Conservation (phyloP, 2,113 vertebrate species). For the Nematolebias whitei region DNA sequence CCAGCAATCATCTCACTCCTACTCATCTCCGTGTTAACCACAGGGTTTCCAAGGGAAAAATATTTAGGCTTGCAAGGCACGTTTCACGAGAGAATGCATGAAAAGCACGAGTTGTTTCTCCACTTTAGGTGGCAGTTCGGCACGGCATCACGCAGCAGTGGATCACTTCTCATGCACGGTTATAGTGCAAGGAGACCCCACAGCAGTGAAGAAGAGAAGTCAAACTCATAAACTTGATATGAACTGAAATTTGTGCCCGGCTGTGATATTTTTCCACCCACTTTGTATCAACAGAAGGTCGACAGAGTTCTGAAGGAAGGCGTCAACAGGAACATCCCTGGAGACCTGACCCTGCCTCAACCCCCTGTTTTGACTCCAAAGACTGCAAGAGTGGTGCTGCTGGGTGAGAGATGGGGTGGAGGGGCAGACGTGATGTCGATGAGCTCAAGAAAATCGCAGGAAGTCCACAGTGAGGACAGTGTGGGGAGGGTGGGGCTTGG, state of each 20-base stretch:
- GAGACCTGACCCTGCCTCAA: conserved; percentile 44
- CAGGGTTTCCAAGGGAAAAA: conserved; percentile 73
- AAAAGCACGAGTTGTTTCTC: conserved; percentile 69
- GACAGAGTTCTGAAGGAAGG: conserved; percentile 23
- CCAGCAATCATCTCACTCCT: conserved; percentile 79
- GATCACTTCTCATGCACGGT: conserved; percentile 44
- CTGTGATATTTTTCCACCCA: conserved; percentile 69
- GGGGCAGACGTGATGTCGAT: conserved; percentile 61
- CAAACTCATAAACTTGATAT: conserved; percentile 37
- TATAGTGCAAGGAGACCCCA: conserved; percentile 20
- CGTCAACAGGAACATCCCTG: conserved; percentile 22
- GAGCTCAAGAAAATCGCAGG: conserved; percentile 57
- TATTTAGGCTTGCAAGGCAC: conserved; percentile 69
- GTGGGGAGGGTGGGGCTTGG: conserved; percentile 80
- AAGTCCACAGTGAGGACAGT: conserved; percentile 78
- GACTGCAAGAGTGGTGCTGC: conserved; percentile 42
- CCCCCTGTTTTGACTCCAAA: conserved; percentile 49
- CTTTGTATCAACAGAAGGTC: conserved; percentile 54
- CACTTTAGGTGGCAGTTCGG: conserved; percentile 69
- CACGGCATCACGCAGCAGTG: conserved; percentile 37
- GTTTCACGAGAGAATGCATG: conserved; percentile 72
- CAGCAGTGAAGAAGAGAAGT: conserved; percentile 19
- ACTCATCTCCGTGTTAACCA: conserved; percentile 77
- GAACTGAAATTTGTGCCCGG: conserved; percentile 55
- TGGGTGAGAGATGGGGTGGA: background rate